Base-by-base conservation (phyloP, 2,888 invertebrate genomes). In the Congeria kusceri region DNA sequence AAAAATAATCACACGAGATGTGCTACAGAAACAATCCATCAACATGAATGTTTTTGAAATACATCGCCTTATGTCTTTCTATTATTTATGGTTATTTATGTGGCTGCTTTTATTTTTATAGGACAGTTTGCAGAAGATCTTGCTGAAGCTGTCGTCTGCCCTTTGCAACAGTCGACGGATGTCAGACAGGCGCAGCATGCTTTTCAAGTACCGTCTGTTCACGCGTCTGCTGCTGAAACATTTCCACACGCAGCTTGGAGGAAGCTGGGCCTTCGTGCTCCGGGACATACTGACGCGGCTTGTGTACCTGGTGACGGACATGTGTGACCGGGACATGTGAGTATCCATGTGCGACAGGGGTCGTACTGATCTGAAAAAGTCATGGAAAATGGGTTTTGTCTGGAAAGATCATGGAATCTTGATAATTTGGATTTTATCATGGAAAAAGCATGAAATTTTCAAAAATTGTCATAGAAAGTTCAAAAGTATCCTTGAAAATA, bases 61-160 rank as follows among this genome's bases (percentile, higher is more conserved):
- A n/a, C n/a, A n/a, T n/a, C n/a, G n/a, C n/a, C n/a, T n/a, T n/a
- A n/a, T n/a, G n/a, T n/a, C n/a, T n/a, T n/a, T n/a, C n/a, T n/a
- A n/a, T n/a, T n/a, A n/a, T n/a, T n/a, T n/a, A n/a, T n/a, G n/a
- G n/a, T n/a, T n/a, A n/a, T n/a, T n/a, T n/a, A n/a, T 63, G 27
- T 1, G 25, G 18, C 58, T 58, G 47, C 15, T 18, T 39, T 53
- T 18, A 25, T 18, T 61, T 11, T 75, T 82, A 1, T 70, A 92
- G 92, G 91, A 91, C 80, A 88, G 91, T 28, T 85, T 92, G 25
- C 91, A 92, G 85, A 89, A 88, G 79, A 89, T 92, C 1, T 80
- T 92, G 15, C 83, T 91, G 66, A 80, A 88, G 27, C 80, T 92
- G 57, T 79, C 87, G 18, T 66, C 81, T 1, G 72, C 77, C 25